phyloP scores from a whole-genome alignment of 2,113 vertebrate species.

The Lepus europaeus region DNA sequence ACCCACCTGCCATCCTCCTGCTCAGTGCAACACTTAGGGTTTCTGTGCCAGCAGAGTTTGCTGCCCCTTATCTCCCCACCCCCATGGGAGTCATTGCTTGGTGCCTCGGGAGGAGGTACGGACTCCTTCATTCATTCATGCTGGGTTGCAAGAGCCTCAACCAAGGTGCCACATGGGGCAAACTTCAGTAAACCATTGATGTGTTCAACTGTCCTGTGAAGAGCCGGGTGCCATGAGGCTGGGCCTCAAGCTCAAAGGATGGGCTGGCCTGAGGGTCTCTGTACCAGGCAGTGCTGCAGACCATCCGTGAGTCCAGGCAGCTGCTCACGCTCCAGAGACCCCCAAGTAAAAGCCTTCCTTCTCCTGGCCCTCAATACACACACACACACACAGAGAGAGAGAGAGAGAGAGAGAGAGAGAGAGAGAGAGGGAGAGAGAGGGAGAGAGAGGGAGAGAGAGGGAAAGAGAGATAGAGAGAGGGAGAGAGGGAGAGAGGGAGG shows the following conservation, averaged over 20 bases:
- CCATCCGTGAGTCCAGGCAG: fast-evolving
- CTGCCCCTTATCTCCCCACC: no score
- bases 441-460: background rate
- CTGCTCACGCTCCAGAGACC: background rate
- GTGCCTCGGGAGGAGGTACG: fast-evolving
- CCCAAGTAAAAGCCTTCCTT: background rate
- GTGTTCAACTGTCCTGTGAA: background rate
- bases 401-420: no score
- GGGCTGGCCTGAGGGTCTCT: no score
- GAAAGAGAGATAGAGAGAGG: no score
- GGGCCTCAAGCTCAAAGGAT: no score
- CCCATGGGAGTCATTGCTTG: background rate
- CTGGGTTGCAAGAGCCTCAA: background rate
- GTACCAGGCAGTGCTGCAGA: background rate
- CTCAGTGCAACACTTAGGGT: background rate
- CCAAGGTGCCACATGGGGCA: background rate
- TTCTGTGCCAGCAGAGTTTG: background rate
- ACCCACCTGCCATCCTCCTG: background rate
- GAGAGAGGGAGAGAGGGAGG: no score
- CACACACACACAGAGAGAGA: no score
- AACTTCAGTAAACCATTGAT: background rate
- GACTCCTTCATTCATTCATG: background rate
- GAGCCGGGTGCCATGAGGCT: background rate
- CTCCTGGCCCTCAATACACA: background rate
- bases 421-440: no score